phyloP scores from a whole-genome alignment of 2,113 vertebrate genomes.

The Anguilla rostrata region DNA sequence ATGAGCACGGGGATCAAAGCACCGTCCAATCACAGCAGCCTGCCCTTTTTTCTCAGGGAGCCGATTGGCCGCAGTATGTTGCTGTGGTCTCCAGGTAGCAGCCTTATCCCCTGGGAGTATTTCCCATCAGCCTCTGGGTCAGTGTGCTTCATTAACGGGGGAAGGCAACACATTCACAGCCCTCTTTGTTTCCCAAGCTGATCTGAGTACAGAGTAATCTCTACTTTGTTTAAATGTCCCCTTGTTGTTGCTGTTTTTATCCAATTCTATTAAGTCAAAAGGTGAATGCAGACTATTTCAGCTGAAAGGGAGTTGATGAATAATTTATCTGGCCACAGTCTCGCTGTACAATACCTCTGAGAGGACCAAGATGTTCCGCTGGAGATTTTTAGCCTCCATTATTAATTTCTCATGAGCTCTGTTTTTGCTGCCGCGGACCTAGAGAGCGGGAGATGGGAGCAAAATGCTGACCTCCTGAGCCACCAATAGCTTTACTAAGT shows the following conservation, averaged over 20 bases:
- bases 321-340: not conserved
- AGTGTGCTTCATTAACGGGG: not conserved
- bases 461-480: not conserved
- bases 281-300: not conserved
- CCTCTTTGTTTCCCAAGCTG: not conserved
- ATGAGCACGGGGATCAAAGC: constrained; percentile 50
- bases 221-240: not conserved
- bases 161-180: not conserved
- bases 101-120: constrained; percentile 58
- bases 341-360: not conserved
- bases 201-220: constrained; percentile 5
- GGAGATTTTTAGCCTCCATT: not conserved
- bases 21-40: constrained; percentile 57
- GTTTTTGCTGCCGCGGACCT: too few relatives aligned
- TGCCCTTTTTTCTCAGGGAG: constrained; percentile 53
- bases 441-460: not conserved
- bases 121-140: constrained; percentile 36
- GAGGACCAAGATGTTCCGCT: not conserved
- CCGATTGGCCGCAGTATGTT: constrained; percentile 61
- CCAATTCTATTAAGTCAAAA: constrained; percentile 3
- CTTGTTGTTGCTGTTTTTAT: constrained; percentile 5
- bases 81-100: constrained; percentile 73
- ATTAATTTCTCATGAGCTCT: not conserved
- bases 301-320: not conserved
- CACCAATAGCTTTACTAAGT: not conserved